Percentiles rank a stretch among this genome's conserved stretches.
phyloP scores from a whole-genome alignment of 2,797 vertebrate genomes.

The Falco biarmicus region DNA sequence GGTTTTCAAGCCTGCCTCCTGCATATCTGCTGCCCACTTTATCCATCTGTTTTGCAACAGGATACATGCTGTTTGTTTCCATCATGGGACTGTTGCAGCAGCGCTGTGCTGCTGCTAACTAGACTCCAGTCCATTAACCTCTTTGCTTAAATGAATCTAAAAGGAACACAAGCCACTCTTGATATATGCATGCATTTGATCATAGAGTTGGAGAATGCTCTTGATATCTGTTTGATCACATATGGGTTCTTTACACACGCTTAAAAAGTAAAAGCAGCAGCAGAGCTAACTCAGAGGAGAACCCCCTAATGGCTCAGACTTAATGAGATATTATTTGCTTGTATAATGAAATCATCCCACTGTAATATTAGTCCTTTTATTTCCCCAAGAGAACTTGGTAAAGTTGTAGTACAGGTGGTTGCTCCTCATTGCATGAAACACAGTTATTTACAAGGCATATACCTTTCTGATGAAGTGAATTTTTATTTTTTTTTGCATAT shows the following conservation, averaged over 20 bases:
- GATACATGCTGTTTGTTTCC: background rate
- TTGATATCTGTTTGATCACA: slow-evolving; percentile 14
- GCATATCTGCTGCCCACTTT: background rate
- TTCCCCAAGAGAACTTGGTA: background rate
- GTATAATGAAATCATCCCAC: background rate
- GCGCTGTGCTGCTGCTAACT: background rate
- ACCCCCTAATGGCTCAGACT: background rate
- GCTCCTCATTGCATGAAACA: background rate
- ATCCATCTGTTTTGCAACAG: background rate
- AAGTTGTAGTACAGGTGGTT: background rate
- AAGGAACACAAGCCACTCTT: background rate
- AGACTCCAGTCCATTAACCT: background rate
- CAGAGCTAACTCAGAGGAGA: background rate
- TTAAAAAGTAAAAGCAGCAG: slow-evolving; percentile 11
- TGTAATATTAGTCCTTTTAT: background rate
- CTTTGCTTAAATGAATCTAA: background rate
- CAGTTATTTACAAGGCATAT: background rate
- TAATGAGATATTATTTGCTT: slow-evolving; percentile 13
- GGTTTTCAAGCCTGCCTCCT: background rate
- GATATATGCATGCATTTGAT: background rate
- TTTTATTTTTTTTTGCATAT: background rate
- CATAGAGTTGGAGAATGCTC: background rate
- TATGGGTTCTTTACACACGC: background rate
- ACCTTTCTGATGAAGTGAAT: background rate
- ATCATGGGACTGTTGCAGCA: background rate